phyloP scores from a whole-genome alignment of 2,797 vertebrate species.

The Tragelaphus eurycerus region DNA sequence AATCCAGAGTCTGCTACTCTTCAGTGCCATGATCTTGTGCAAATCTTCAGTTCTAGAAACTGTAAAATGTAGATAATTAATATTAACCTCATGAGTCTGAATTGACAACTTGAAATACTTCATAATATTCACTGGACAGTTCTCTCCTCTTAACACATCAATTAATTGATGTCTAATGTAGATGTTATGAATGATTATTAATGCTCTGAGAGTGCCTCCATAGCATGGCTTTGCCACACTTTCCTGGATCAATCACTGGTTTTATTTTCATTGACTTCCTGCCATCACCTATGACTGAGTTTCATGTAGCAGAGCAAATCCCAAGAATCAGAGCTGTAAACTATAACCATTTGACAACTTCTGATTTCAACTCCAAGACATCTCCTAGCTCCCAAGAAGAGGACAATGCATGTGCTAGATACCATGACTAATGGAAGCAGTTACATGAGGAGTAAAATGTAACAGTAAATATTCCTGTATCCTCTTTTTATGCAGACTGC shows the following conservation, averaged over 20 bases:
- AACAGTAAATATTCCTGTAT: neutral
- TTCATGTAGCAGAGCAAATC: neutral
- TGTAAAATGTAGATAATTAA: neutral
- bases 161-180: neutral
- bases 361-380: constrained; percentile 51
- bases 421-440: neutral
- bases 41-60: constrained; percentile 17
- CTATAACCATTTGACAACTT: constrained; percentile 27
- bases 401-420: neutral
- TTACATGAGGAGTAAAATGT: neutral
- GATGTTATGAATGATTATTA: neutral
- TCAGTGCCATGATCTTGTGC: neutral
- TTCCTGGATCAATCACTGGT: constrained; percentile 30
- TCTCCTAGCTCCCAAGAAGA: neutral
- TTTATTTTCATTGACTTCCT: constrained; percentile 55
- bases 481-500: neutral
- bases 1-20: neutral
- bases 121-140: neutral
- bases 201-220: neutral
- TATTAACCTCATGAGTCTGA: neutral
- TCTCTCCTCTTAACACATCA: neutral
- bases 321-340: constrained; percentile 7
- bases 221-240: neutral
- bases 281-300: neutral
- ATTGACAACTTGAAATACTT: constrained; percentile 25